Conservation (phyloP, 1,140 invertebrate species). For the Augochlora pura region DNA sequence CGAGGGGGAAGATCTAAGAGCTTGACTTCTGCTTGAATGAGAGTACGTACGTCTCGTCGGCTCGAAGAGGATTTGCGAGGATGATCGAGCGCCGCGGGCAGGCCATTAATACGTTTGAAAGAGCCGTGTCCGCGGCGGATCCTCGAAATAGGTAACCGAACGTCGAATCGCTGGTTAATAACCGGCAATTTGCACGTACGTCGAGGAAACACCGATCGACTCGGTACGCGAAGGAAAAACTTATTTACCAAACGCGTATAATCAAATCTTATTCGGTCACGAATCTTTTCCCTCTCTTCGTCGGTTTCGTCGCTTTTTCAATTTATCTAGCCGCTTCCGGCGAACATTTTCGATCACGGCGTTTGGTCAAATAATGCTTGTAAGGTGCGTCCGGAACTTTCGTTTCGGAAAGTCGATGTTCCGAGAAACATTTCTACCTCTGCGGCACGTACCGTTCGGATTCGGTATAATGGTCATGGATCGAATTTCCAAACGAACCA, state of each 20-base stretch:
- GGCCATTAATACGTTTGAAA: constrained; percentile 59
- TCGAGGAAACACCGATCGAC: constrained; percentile 14
- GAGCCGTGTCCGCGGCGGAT: constrained; percentile 22
- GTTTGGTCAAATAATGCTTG: too few species aligned
- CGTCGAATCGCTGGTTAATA: constrained; percentile 53
- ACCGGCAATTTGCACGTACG: constrained; percentile 21
- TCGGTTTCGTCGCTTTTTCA: too few species aligned
- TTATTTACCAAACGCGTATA: constrained; percentile 28
- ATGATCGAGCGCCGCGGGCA: constrained; percentile 56
- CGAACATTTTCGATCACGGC: too few species aligned
- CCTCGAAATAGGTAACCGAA: constrained; percentile 55
- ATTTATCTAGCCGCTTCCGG: too few species aligned
- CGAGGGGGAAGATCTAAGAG: constrained; percentile 44
- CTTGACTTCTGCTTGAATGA: constrained; percentile 50
- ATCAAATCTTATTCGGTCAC: not conserved
- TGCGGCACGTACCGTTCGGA: constrained; percentile 7
- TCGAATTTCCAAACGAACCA: constrained; percentile 70
- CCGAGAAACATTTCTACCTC: constrained; percentile 23
- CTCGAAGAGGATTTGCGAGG: constrained; percentile 52
- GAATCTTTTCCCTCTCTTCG: not conserved
- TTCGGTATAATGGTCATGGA: constrained; percentile 60
- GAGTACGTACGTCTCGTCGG: constrained; percentile 45
- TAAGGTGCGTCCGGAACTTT: not conserved
- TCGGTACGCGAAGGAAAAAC: constrained; percentile 11
- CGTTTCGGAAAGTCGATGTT: not conserved